Evolutionary conservation across 2,797 vertebrate species (phyloP).

Genomic region (Cossypha dichroa): DNA sequence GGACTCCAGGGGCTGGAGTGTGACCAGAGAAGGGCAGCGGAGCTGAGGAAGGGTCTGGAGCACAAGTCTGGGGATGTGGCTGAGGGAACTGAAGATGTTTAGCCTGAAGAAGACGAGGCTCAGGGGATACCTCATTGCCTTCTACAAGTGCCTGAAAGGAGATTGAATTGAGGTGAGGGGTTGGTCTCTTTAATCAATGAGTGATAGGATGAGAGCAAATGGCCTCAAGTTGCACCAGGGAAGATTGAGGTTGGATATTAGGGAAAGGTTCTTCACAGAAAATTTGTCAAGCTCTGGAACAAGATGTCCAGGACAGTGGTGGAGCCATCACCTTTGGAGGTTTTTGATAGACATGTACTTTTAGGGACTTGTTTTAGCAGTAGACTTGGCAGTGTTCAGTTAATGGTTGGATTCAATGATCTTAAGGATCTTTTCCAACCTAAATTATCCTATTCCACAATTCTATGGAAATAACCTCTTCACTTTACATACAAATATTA

Average conservation of each 20-base stretch:
- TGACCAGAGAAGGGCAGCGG: neutral
- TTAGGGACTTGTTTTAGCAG: accelerated
- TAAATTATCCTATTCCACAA: neutral
- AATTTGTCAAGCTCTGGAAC: neutral
- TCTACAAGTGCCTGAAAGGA: neutral
- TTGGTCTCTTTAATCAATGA: accelerated
- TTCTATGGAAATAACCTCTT: neutral
- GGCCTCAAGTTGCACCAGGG: neutral
- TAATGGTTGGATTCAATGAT: accelerated
- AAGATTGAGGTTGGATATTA: neutral
- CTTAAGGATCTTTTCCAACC: neutral
- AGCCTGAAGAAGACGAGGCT: neutral
- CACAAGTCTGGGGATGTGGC: no score
- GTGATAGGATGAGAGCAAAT: accelerated
- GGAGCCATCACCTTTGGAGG: neutral
- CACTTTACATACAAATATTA: neutral
- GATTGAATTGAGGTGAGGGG: accelerated
- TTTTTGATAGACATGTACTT: neutral
- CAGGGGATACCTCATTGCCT: no score
- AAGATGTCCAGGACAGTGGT: neutral
- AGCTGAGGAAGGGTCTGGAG: neutral
- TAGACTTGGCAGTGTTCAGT: neutral
- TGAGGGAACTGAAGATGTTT: accelerated
- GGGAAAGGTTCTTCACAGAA: neutral
- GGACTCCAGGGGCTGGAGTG: accelerated